These are phyloP conservation scores for Vanessa cardui DNA, from an alignment of 2,888 invertebrate genomes.

Conservation along the genomic window DNA sequence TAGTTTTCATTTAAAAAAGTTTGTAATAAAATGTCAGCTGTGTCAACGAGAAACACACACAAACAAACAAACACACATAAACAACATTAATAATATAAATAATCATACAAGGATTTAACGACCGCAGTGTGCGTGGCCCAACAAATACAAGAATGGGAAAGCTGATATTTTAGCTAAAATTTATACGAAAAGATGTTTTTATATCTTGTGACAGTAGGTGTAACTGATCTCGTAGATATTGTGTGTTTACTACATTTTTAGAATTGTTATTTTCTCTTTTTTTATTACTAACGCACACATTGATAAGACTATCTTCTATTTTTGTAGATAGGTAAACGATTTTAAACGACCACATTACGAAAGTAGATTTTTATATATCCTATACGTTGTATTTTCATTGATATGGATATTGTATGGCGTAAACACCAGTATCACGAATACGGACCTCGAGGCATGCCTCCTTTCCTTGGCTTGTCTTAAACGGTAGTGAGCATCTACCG, in stretches of 20 bases:
- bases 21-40: too few species aligned
- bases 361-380: too few species aligned
- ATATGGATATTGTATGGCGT: too few species aligned
- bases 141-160: conserved; percentile 42
- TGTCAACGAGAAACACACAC: too few species aligned
- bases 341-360: too few species aligned
- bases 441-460: too few species aligned
- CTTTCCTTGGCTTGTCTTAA: too few species aligned
- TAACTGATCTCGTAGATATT: conserved; percentile 16
- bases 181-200: conserved; percentile 47
- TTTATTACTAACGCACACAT: conserved; percentile 2
- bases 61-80: too few species aligned
- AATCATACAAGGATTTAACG: background rate
- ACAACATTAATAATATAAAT: background rate
- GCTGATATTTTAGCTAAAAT: conserved; percentile 50
- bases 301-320: background rate
- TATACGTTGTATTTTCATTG: too few species aligned
- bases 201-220: conserved; percentile 27
- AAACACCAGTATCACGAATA: too few species aligned
- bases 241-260: conserved; percentile 5
- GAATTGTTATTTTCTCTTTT: background rate
- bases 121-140: conserved; percentile 14
- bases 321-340: background rate
- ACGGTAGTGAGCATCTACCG: too few species aligned
- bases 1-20: too few species aligned